phyloP scores from a whole-genome alignment of 2,113 vertebrate species.

The Callaeas wilsoni region DNA sequence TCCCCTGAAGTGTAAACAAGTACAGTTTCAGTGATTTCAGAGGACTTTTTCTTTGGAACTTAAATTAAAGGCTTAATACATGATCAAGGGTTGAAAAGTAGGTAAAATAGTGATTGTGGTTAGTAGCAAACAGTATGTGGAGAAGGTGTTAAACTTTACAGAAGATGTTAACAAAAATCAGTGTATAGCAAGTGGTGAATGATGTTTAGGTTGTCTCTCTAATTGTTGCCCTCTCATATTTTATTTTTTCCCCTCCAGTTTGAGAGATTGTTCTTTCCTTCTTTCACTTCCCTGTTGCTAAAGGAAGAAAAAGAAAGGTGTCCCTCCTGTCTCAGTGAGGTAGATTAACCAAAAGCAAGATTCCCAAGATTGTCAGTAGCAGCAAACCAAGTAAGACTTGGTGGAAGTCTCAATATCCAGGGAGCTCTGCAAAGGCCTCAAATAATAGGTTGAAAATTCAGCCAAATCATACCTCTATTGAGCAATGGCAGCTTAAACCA shows the following conservation, averaged over 20 bases:
- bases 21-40: not conserved
- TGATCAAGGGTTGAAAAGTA: not conserved
- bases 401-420: not conserved
- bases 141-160: not conserved
- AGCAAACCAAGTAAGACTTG: not conserved
- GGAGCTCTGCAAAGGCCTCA: not conserved
- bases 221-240: not conserved
- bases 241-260: rapidly evolving
- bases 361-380: not conserved
- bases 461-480: not conserved
- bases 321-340: not conserved
- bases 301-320: not conserved
- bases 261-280: not conserved
- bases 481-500: not conserved
- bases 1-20: not conserved
- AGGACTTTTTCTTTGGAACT: not conserved
- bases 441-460: not conserved
- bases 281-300: not conserved
- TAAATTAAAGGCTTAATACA: not conserved
- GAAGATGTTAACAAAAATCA: not conserved
- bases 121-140: not conserved
- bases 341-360: not conserved
- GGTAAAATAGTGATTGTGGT: not conserved
- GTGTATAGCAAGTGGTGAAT: not conserved
- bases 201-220: not conserved